Evolutionary conservation across 2,113 vertebrate species (phyloP).

Genomic region (Chrysemys picta): DNA sequence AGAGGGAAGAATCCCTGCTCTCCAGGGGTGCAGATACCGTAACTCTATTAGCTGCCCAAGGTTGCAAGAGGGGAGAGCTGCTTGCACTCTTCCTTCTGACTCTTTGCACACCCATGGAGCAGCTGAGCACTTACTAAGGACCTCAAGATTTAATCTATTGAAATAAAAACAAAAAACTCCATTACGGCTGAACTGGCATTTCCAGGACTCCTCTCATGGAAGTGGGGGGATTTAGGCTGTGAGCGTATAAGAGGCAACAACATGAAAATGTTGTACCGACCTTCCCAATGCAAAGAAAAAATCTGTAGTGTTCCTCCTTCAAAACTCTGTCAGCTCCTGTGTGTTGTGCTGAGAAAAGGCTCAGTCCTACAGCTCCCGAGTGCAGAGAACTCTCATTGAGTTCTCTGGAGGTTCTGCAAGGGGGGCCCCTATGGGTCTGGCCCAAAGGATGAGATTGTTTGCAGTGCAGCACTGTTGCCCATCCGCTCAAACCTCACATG

Average conservation of each 20-base stretch:
- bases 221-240: neutral
- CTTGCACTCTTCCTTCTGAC: neutral
- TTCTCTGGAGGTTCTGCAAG: neutral
- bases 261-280: neutral
- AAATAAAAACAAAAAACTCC: too few relatives aligned
- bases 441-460: neutral
- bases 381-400: neutral
- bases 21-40: neutral
- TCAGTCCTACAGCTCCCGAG: neutral
- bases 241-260: neutral
- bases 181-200: neutral
- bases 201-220: neutral
- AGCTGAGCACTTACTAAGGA: neutral
- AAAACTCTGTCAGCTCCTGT: neutral
- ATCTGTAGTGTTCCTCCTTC: neutral
- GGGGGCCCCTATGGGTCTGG: neutral
- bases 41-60: neutral
- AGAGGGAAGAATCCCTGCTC: neutral
- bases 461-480: neutral
- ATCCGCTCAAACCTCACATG: neutral
- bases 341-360: neutral
- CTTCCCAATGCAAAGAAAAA: neutral
- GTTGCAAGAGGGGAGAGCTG: neutral
- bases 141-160: neutral
- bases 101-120: neutral